Conservation (phyloP, 2,113 vertebrate species). For the Dasypus novemcinctus region DNA sequence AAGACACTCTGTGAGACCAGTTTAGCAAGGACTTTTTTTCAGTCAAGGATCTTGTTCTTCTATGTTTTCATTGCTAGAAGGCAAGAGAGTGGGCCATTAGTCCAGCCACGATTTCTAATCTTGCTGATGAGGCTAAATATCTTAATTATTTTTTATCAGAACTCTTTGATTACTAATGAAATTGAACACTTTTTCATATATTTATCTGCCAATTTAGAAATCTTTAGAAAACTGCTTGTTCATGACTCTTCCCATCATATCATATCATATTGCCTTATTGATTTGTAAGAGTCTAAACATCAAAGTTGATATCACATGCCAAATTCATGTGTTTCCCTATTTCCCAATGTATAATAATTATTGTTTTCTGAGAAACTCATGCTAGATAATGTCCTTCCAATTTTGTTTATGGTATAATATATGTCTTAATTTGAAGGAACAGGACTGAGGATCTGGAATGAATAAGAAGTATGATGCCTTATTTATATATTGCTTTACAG, state of each 20-base stretch:
- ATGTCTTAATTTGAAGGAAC: neutral
- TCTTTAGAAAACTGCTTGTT: slow-evolving; percentile 23
- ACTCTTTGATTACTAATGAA: neutral
- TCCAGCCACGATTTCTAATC: neutral
- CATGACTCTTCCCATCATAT: neutral
- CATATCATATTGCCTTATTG: neutral
- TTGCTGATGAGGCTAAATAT: neutral
- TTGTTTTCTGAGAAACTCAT: slow-evolving; percentile 11
- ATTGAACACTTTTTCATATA: neutral
- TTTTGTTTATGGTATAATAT: neutral
- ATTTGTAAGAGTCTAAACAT: neutral
- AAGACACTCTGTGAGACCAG: neutral
- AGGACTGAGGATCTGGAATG: neutral
- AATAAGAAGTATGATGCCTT: slow-evolving; percentile 8
- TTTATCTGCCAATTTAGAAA: neutral
- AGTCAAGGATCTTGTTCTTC: neutral
- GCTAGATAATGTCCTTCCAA: neutral
- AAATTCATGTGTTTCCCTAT: neutral
- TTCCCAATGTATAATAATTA: neutral
- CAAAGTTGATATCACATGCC: neutral
- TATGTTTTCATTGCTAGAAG: neutral
- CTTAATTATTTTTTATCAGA: slow-evolving; percentile 17
- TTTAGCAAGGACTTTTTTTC: neutral
- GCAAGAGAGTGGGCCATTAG: neutral
- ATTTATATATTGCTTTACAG: slow-evolving; percentile 20